A percentile compares a stretch with the other conserved stretches of the same genome.
phyloP scores from a whole-genome alignment of 1,140 invertebrate genomes.

The Anastrepha ludens region DNA sequence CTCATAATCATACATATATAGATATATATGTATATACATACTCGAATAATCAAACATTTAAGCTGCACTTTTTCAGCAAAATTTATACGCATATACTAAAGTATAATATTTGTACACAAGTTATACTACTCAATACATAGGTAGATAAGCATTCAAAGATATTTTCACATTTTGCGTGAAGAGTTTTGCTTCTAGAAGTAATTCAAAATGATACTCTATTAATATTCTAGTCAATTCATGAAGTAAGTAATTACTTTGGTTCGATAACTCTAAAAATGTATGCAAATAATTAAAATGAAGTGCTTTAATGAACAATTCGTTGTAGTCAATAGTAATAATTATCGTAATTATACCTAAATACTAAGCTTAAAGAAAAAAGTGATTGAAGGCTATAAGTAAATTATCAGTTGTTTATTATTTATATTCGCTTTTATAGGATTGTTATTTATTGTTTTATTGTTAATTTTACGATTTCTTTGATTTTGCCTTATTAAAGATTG shows the following conservation, averaged over 20 bases:
- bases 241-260: not conserved
- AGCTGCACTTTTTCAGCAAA: not conserved
- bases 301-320: conserved; percentile 11
- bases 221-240: conserved; percentile 34
- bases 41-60: not conserved
- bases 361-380: not conserved
- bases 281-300: not conserved
- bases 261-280: no score
- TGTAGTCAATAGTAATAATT: not conserved
- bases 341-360: not conserved
- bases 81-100: not conserved
- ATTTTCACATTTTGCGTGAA: not conserved
- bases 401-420: no score
- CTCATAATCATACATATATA: conserved; percentile 10
- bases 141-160: not conserved
- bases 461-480: not conserved
- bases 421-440: no score
- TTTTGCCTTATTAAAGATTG: not conserved
- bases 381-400: no score
- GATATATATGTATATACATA: not conserved
- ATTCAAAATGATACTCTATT: not conserved
- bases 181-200: not conserved
- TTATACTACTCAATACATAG: not conserved
- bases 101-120: not conserved
- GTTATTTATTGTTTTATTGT: not conserved